phyloP scores from a whole-genome alignment of 2,113 vertebrate genomes.

The Gymnobelideus leadbeateri region DNA sequence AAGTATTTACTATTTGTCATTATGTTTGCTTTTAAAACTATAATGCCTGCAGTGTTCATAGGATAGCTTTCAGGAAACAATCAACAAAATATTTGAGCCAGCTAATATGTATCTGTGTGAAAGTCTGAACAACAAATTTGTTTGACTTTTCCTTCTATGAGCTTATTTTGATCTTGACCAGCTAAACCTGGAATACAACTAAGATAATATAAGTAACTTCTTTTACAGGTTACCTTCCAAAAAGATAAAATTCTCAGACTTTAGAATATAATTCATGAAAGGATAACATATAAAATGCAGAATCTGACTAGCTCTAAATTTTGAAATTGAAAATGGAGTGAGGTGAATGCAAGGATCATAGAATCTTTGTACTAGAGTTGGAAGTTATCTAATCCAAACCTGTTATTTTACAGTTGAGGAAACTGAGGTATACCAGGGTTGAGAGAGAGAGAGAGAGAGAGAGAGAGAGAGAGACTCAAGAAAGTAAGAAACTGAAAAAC shows the following conservation, averaged over 20 bases:
- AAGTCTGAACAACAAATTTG: constrained; percentile 56
- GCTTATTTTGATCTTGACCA: constrained; percentile 59
- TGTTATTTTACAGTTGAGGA: no score
- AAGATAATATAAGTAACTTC: constrained; percentile 24
- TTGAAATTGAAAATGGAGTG: constrained; percentile 4
- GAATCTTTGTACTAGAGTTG: constrained; percentile 3
- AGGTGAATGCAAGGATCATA: neutral
- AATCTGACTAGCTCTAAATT: neutral
- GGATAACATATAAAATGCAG: neutral
- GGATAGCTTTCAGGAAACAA: constrained; percentile 30
- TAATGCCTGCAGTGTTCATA: constrained; percentile 40
- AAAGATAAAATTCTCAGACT: constrained; percentile 15
- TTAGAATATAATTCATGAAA: neutral
- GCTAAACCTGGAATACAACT: constrained; percentile 26
- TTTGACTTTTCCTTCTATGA: constrained; percentile 22
- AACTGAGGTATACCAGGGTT: neutral
- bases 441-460: neutral
- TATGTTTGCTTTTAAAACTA: constrained; percentile 53
- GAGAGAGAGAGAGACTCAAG: neutral
- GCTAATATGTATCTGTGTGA: neutral
- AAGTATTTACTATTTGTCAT: neutral
- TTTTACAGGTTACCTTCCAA: constrained; percentile 27
- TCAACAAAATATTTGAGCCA: constrained; percentile 44
- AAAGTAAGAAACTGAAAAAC: constrained; percentile 52
- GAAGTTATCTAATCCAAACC: neutral